Base-by-base conservation (phyloP, 2,888 invertebrate genomes). In the Cecidostiba fungosa region DNA sequence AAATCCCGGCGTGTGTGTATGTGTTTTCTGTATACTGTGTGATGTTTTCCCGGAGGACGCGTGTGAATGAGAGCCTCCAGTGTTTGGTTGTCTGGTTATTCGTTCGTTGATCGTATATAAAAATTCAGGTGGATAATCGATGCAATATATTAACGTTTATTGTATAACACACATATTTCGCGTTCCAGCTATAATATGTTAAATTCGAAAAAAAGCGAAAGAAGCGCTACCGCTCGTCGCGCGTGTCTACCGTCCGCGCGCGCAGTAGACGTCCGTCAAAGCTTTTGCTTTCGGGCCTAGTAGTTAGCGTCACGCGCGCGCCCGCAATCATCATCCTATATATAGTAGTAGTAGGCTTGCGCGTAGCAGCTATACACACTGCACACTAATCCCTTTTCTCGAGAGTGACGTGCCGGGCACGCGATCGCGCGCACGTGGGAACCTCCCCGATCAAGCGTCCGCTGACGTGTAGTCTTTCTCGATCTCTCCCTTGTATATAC, bases 241-340 rank as follows among this genome's bases (percentile, higher is more conserved):
- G 43, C 66, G 66, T 43, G 66, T 86, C 78, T 59, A 23, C n/a
- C 54, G 54, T n/a, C 19, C 54, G 16, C 54, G 36, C 85, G 82
- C 84, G 88, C 88, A 88, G 87, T 19, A 88, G 84, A 87, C 87
- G 89, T 88, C 88, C 82, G 88, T 89, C 89, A 89, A 87, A 80
- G 87, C 86, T 90, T n/a, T n/a, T 91, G 54, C 54, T 72, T 39
- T 39, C 72, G 91, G 90, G 91, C 92, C 91, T 90, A 90, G 92
- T 92, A 92, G 92, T 92, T 92, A 92, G 90, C 92, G 92, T 92
- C 92, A 92, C 92, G 92, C 92, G 91, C 91, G 91, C 91, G 90
- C 90, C 89, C 88, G 88, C 89, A 87, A 87, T 72, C 70, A 78
- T 84, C 70, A 10, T 72, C 72, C 69, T 59, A 59, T 59, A 59